Conservation (phyloP, 92 coral and sea anemone species). For the Heteractis magnifica region DNA sequence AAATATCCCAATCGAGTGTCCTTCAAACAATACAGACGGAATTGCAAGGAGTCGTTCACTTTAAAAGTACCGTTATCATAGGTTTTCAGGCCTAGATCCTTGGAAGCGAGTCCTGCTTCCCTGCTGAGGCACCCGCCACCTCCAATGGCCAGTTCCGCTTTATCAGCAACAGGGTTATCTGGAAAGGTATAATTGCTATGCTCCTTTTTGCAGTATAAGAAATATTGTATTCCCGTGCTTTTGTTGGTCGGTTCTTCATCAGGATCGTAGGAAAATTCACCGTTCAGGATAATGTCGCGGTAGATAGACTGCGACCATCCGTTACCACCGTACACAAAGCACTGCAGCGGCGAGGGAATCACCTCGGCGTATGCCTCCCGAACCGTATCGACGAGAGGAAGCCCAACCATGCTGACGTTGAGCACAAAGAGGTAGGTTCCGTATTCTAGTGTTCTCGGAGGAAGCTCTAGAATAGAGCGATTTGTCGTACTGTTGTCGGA, state of each 20-base stretch:
- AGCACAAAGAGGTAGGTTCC: slow-evolving; percentile 44
- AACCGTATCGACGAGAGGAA: slow-evolving; percentile 37
- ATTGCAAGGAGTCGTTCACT: slow-evolving; percentile 46
- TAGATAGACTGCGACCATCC: slow-evolving; percentile 53
- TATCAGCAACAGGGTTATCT: slow-evolving; percentile 3
- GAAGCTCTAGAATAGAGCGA: slow-evolving; percentile 40
- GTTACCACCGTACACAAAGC: slow-evolving; percentile 56
- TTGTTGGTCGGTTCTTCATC: slow-evolving; percentile 31
- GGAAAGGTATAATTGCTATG: slow-evolving; percentile 53
- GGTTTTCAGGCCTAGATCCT: slow-evolving; percentile 17
- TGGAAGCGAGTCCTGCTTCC: slow-evolving; percentile 42
- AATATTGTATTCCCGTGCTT: slow-evolving; percentile 26
- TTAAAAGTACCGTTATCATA: slow-evolving; percentile 37
- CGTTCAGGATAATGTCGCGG: slow-evolving; percentile 41
- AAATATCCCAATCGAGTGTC: slow-evolving; percentile 37
- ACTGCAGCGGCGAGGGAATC: slow-evolving; percentile 52
- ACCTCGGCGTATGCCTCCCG: slow-evolving; percentile 37
- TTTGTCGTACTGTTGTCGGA: slow-evolving; percentile 11
- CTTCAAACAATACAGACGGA: slow-evolving; percentile 52
- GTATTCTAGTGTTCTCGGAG: slow-evolving; percentile 34
- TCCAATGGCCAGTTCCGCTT: slow-evolving; percentile 12
- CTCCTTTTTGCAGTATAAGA: slow-evolving; percentile 58
- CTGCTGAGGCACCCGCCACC: slow-evolving; percentile 43
- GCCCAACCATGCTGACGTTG: slow-evolving; percentile 53
- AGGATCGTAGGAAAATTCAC: slow-evolving; percentile 54